Base-by-base conservation (phyloP, 2,113 vertebrate genomes). In the Mormoops blainvillei region DNA sequence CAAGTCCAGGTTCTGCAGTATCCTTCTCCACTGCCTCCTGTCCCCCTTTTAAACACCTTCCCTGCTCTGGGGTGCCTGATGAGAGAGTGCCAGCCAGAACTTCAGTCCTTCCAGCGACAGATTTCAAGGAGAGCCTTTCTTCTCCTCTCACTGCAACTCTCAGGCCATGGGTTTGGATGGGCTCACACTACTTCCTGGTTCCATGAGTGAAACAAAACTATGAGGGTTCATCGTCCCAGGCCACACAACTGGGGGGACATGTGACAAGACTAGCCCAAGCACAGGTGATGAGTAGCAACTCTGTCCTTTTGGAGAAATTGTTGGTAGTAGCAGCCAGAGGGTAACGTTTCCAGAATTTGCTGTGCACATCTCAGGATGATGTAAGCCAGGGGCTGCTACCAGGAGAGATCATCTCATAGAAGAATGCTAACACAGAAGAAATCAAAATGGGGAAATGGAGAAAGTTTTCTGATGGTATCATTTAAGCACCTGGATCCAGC, bases 1-100 rank as follows among this genome's bases (percentile, higher is more conserved):
- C 4, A 43, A 45, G 41, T 26, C 15, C 67, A 20, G 2, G 33
- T 1, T 28, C 70, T 38, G 41, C 4, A 14, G 41, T 1, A 5
- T 16, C 43, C 18, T 6, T 24, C n/a, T 13, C 0, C 16, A 5
- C 28, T 18, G 7, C 9, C 13, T 45, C 7, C 31, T 24, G 4
- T 31, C 18, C 38, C 63, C 6, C 11, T 48, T 28, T 36, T 48
- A 26, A 50, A 3, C 16, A 68, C 24, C 26, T 14, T 7, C 4
- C 43, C 11, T 8, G 58, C 12, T 45, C 5, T 1, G 20, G 85
- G 48, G 20, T 20, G 61, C 36, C 36, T 15, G 43, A 50, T 61
- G 73, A 70, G 6, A n/a, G 16, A 18, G 36, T 3, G 1, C 36
- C 56, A 26, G 74, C 41, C 11, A 22, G 48, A 58, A 4, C n/a